phyloP scores from a whole-genome alignment of 2,888 invertebrate species.

The Caenorhabditis japonica region DNA sequence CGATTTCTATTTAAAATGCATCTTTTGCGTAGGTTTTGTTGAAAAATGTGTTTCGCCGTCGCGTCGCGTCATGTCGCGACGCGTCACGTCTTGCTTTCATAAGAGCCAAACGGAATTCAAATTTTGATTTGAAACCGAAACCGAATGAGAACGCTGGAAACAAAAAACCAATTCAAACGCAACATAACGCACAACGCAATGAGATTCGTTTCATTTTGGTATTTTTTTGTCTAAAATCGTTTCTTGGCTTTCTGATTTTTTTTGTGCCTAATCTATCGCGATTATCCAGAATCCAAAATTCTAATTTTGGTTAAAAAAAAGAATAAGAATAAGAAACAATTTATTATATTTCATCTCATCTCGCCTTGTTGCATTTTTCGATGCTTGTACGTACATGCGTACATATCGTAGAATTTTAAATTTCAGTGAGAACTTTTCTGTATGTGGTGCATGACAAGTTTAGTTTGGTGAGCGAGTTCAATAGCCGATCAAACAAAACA shows the following conservation, averaged over 20 bases:
- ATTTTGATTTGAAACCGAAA: slow-evolving; percentile 23
- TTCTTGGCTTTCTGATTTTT: slow-evolving; percentile 9
- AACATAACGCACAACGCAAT: too few species aligned
- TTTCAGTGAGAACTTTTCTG: slow-evolving; percentile 45
- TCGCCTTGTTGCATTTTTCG: too few species aligned
- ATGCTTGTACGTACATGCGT: neutral
- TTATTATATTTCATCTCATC: neutral
- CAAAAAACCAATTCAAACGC: slow-evolving; percentile 42
- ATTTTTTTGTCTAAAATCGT: too few species aligned
- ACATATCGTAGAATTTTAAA: slow-evolving; percentile 25
- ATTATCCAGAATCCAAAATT: slow-evolving; percentile 25
- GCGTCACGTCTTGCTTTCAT: too few species aligned
- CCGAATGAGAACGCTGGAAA: slow-evolving; percentile 39
- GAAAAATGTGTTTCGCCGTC: slow-evolving; percentile 38
- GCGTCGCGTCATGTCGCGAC: too few species aligned
- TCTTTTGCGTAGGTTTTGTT: slow-evolving; percentile 18
- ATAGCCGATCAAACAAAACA: too few species aligned
- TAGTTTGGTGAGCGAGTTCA: slow-evolving; percentile 20
- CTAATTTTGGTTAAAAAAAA: too few species aligned
- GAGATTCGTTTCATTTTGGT: too few species aligned
- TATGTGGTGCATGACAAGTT: slow-evolving; percentile 14
- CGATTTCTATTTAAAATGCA: slow-evolving; percentile 48
- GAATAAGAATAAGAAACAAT: slow-evolving; percentile 24
- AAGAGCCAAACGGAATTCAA: too few species aligned
- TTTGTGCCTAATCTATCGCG: neutral